Base-by-base conservation (phyloP, 2,797 vertebrate species). In the Catamblyrhynchus diadema region DNA sequence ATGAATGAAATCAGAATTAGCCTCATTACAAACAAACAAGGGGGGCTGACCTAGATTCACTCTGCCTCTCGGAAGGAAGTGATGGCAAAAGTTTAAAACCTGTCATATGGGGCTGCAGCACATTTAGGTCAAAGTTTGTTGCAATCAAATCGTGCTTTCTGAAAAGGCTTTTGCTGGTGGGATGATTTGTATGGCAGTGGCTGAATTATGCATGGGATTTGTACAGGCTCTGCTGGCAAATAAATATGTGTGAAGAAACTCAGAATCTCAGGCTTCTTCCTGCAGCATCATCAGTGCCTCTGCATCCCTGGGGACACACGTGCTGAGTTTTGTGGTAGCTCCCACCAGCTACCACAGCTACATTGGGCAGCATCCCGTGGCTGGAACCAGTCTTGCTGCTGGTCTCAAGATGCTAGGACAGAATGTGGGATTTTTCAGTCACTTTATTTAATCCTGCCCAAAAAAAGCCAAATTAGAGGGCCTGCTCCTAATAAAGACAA, bases 1-100 rank as follows among this genome's bases (percentile, higher is more conserved):
- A 86, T 39, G 83, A 96, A 92, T 73, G 86, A 94, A 86, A 93
- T 75, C 72, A 81, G 94, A 85, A 88, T 87, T 83, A 95, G 57
- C 67, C 75, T 82, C 2, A 0, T 93, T 87, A 59, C 56, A 77
- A 73, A 73, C 61, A 56, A 85, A 42, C 27, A 15, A 60, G 22
- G 57, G 48, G 60, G 25, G 28, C 54, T 92, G 94, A 94, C 95
- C 95, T 82, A 96, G 84, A 96, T 96, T 94, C 80, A 12, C 51
- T 86, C 87, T 64, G 70, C 47, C 22, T 56, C 70, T 85, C 71
- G 6, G 70, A 90, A 90, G 81, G 77, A 96, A 96, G 44, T n/a
- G 81, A 92, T 0, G 42, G 90, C 88, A 56, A 44, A 96, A 96
- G 93, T 93, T 91, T 94, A 71, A 65, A 88, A 69, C 73, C 61